phyloP scores from a whole-genome alignment of 1,140 invertebrate genomes.

The Thaumetopoea pityocampa region DNA sequence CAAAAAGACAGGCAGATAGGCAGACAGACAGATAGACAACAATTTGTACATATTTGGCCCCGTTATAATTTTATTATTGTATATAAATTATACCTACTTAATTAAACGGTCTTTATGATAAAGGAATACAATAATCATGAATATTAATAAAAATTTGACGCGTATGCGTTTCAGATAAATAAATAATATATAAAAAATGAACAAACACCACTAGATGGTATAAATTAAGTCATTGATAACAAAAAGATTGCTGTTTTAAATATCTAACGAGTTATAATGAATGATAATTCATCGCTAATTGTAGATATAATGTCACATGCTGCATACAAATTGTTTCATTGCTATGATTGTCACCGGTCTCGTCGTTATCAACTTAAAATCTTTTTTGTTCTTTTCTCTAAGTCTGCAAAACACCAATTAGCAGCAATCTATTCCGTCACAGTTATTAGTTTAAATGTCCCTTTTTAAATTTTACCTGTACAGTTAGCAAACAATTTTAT shows the following conservation, averaged over 20 bases:
- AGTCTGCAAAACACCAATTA: conserved; percentile 5
- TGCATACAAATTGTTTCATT: conserved; percentile 69
- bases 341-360: conserved; percentile 35
- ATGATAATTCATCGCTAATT: conserved; percentile 57
- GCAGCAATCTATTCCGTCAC: conserved; percentile 18
- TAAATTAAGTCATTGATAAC: conserved; percentile 32
- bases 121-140: too few species aligned
- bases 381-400: conserved; percentile 25
- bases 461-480: conserved; percentile 21
- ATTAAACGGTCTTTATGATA: too few species aligned
- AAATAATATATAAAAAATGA: too few species aligned
- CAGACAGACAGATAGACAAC: too few species aligned
- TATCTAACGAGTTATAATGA: conserved; percentile 69
- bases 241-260: conserved; percentile 52
- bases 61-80: too few species aligned
- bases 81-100: too few species aligned
- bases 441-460: conserved; percentile 43
- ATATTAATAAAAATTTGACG: too few species aligned
- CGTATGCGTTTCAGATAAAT: too few species aligned
- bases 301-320: conserved; percentile 44
- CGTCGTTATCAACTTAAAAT: conserved; percentile 14
- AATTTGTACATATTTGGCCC: too few species aligned
- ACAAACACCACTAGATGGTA: too few species aligned
- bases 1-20: too few species aligned
- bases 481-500: conserved; percentile 24